A percentile compares a stretch with the other conserved stretches of the same genome.
phyloP scores from a whole-genome alignment of 2,797 vertebrate genomes.

The Esox lucius region DNA sequence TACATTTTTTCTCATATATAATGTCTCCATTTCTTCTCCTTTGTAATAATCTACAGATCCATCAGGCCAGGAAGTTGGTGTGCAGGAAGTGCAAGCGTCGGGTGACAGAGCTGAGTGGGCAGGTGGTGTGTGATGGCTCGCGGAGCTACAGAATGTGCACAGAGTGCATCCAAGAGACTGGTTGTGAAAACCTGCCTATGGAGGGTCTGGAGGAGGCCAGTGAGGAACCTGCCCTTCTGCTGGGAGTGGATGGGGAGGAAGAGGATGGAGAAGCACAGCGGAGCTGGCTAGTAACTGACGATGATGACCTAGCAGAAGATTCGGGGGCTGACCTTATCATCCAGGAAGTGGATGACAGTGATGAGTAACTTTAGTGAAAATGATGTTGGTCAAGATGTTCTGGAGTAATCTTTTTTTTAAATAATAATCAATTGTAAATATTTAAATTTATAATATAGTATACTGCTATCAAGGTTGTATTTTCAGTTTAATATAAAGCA shows the following conservation, averaged over 20 bases:
- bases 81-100: slow-evolving; percentile 95
- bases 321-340: slow-evolving; percentile 92
- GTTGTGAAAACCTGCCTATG: slow-evolving; percentile 84
- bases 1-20: neutral
- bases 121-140: slow-evolving; percentile 92
- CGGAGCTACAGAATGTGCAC: slow-evolving; percentile 92
- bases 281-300: slow-evolving; percentile 84
- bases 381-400: neutral
- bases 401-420: neutral
- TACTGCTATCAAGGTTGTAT: slow-evolving; percentile 50
- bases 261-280: slow-evolving; percentile 83
- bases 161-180: slow-evolving; percentile 87
- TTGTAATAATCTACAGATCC: slow-evolving; percentile 78
- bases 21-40: neutral
- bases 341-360: slow-evolving; percentile 94
- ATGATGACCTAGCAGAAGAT: slow-evolving; percentile 87
- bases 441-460: slow-evolving; percentile 38
- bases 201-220: slow-evolving; percentile 66
- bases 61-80: slow-evolving; percentile 94
- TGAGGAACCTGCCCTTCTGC: slow-evolving; percentile 78
- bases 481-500: slow-evolving; percentile 25
- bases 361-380: slow-evolving; percentile 83
- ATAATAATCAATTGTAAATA: slow-evolving; percentile 23
- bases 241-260: slow-evolving; percentile 82
- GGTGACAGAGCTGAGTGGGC: slow-evolving; percentile 89